Conservation (phyloP, 2,888 invertebrate species). For the Caenorhabditis becei region DNA sequence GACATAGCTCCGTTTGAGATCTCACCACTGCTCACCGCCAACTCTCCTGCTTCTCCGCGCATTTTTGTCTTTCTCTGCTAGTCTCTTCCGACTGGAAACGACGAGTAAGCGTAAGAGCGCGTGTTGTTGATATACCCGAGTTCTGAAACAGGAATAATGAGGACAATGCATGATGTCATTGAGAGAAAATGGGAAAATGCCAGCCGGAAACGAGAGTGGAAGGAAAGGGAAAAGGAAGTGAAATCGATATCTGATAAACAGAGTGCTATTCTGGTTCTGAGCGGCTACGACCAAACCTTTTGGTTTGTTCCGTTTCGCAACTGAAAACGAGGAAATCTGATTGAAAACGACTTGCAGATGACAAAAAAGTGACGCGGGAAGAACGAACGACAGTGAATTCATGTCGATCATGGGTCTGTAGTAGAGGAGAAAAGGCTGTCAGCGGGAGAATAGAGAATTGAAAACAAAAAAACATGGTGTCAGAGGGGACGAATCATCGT, state of each 20-base stretch:
- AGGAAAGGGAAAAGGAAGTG: too few species aligned
- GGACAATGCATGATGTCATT: constrained; percentile 1
- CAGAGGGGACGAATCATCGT: constrained; percentile 25
- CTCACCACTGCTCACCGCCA: constrained; percentile 63
- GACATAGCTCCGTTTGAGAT: constrained; percentile 62
- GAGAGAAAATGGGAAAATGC: constrained; percentile 2
- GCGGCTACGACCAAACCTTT: neutral
- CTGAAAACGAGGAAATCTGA: constrained; percentile 1
- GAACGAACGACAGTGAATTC: constrained; percentile 21
- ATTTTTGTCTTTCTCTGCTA: constrained; percentile 43
- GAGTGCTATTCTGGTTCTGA: neutral
- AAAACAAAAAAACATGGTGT: constrained; percentile 46
- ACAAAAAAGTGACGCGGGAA: constrained; percentile 13
- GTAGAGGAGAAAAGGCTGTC: neutral
- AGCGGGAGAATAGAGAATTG: constrained; percentile 15
- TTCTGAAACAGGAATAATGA: constrained; percentile 36
- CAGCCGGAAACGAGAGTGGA: neutral
- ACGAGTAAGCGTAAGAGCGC: neutral
- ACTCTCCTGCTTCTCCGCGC: constrained; percentile 71
- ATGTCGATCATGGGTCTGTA: constrained; percentile 31
- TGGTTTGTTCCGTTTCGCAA: neutral
- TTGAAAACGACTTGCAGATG: constrained; percentile 9
- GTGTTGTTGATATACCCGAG: constrained; percentile 48
- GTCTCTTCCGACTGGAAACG: constrained; percentile 18
- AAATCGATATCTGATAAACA: constrained; percentile 21